These are phyloP conservation scores for Trichonephila clavata DNA, from an alignment of 1,140 invertebrate species.

Conservation along the genomic window DNA sequence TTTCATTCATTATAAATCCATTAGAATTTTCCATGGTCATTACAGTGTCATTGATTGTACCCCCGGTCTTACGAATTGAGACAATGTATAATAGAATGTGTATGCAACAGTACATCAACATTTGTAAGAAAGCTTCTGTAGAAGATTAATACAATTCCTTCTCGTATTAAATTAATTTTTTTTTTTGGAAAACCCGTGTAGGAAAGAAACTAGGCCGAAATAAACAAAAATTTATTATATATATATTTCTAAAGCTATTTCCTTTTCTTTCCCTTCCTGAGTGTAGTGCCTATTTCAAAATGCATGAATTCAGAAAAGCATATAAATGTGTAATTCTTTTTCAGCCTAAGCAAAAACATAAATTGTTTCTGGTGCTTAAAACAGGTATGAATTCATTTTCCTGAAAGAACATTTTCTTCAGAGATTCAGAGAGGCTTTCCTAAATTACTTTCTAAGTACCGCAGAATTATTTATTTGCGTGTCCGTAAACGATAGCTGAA, in stretches of 20 bases:
- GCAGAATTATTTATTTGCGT: constrained; percentile 74
- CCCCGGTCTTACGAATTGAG: no score
- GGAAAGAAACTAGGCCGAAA: no score
- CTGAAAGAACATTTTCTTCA: constrained; percentile 38
- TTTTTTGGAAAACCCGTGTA: no score
- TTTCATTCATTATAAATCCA: no score
- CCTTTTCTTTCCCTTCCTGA: not conserved
- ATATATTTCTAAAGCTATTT: not conserved
- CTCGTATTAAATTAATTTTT: no score
- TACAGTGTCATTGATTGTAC: no score
- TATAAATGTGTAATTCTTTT: constrained; percentile 38
- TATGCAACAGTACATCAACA: no score
- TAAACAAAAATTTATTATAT: not conserved
- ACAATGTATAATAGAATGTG: no score
- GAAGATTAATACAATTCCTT: no score
- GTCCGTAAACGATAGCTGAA: constrained; percentile 68
- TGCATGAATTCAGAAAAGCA: constrained; percentile 46
- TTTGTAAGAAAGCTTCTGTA: no score
- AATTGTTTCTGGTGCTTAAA: constrained; percentile 57
- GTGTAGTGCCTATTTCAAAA: not conserved
- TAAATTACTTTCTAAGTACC: constrained; percentile 74
- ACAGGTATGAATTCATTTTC: constrained; percentile 58
- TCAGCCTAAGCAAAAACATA: not conserved
- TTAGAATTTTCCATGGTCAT: no score
- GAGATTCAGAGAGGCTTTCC: constrained; percentile 46